Evolutionary conservation across 2,797 vertebrate species (phyloP).

Genomic region (Chaunax sp.): DNA sequence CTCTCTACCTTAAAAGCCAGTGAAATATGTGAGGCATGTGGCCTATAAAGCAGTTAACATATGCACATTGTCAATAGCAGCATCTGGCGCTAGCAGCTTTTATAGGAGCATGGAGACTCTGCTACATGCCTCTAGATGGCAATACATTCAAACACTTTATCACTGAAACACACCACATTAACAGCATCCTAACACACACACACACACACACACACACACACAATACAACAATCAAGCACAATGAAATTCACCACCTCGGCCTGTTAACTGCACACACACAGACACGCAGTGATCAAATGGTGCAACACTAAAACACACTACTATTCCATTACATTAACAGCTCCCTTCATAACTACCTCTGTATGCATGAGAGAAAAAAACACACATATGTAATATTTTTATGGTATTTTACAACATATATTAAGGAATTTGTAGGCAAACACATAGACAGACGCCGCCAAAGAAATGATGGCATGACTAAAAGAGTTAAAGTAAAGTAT

Average conservation of each 20-base stretch:
- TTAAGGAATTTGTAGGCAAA: constrained; percentile 3
- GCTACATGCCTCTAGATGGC: constrained; percentile 97
- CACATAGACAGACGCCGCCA: constrained; percentile 5
- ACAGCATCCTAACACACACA: constrained; percentile 73
- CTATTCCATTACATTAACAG: constrained; percentile 74
- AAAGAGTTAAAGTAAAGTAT: constrained; percentile 8
- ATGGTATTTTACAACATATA: constrained; percentile 1
- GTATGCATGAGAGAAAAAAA: constrained; percentile 15
- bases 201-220: constrained; percentile 22
- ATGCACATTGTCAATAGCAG: constrained; percentile 98
- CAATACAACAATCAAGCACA: constrained; percentile 50
- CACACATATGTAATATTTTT: constrained; percentile 33
- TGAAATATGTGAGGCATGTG: constrained; percentile 96
- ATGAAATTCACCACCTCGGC: constrained; percentile 54
- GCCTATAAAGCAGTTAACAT: constrained; percentile 97
- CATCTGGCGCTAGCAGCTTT: constrained; percentile 90
- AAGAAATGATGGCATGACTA: constrained; percentile 14
- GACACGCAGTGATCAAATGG: constrained; percentile 62
- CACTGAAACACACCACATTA: constrained; percentile 90
- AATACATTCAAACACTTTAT: constrained; percentile 99
- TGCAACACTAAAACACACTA: constrained; percentile 68
- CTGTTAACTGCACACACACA: constrained; percentile 30
- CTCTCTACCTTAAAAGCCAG: constrained; percentile 88
- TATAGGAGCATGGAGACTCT: constrained; percentile 88
- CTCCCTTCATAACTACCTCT: constrained; percentile 67